Conservation (phyloP, 2,888 invertebrate species). For the Protonemura montana region DNA sequence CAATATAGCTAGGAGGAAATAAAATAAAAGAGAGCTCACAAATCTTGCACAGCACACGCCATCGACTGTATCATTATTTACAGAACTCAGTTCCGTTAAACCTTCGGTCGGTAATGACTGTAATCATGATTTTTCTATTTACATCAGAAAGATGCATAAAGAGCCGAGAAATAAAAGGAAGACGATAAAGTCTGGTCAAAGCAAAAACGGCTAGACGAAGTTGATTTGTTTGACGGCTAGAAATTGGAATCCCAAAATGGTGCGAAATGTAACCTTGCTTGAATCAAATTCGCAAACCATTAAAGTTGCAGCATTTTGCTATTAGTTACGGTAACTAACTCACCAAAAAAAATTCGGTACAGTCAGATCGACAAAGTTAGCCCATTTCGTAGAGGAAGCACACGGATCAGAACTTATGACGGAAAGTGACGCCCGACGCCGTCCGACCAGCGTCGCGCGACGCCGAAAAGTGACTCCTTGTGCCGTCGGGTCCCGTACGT, state of each 20-base stretch:
- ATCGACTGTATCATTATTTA: conserved; percentile 37
- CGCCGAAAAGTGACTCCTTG: not conserved
- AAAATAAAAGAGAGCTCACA: conserved; percentile 19
- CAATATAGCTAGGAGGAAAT: conserved; percentile 26
- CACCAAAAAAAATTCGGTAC: not conserved
- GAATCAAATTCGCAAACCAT: not conserved
- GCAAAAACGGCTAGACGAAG: not conserved
- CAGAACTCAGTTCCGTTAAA: conserved; percentile 26
- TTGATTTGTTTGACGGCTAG: not conserved
- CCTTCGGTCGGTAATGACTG: conserved; percentile 32
- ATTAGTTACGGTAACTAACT: no score
- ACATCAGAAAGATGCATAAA: conserved; percentile 22
- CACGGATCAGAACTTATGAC: not conserved
- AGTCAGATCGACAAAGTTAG: not conserved
- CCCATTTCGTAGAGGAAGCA: not conserved
- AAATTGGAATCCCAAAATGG: not conserved
- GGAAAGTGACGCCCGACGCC: no score
- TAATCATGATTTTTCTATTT: conserved; percentile 26
- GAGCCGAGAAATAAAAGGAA: conserved; percentile 9
- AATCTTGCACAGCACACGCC: conserved; percentile 33
- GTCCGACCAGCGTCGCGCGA: no score
- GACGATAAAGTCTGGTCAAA: not conserved
- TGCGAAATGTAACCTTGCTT: not conserved
- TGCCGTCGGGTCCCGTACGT: not conserved
- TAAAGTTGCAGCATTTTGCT: not conserved